Evolutionary conservation across 2,888 invertebrate genomes (phyloP), one percentile per base, ranked within the genome.

Genomic region (Yponomeuta evonymella): DNA sequence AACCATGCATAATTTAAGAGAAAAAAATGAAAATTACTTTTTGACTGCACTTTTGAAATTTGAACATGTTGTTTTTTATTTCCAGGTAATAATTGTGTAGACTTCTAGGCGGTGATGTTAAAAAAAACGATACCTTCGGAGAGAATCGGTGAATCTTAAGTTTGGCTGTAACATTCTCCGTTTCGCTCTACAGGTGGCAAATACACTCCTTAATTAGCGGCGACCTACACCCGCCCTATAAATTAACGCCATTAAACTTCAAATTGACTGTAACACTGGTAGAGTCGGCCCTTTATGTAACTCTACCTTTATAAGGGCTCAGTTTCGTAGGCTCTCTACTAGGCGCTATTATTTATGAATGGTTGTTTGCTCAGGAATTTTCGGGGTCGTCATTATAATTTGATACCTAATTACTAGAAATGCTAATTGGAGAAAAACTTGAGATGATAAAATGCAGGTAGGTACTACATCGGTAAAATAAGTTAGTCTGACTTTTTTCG

Each of bases 181-280:
- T 30, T 84, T 10, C 9, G 23, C 63, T 83, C 89, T 84, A 89
- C 89, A 89, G 89, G 89, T 89, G 89, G 88, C 81, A 79, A 69
- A 70, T 80, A 80, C 80, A 80, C 79, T 75, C 83, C 82, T 68
- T 86, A 86, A 88, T 87, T 84, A 85, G 84, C 81, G 79, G 79
- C 81, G 79, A 84, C 86, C 85, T 83, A 81, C 81, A 81, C 81
- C 81, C 82, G 77, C 70, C 70, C 62, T 70, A 62, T 89, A 88
- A 88, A 89, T 89, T 88, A 86, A 81, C 79, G 75, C 78, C 81
- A 72, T 70, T 70, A 70, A 62, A 82, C 82, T 81, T 83, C 83
- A 78, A 85, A 77, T 79, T 79, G 76, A 81, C 81, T 81, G 82
- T 77, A 69, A 58, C 62, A 15, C 43, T 62, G 69, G 69, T 58